phyloP scores from a whole-genome alignment of 2,888 invertebrate genomes.

The Amphipoea lucens region DNA sequence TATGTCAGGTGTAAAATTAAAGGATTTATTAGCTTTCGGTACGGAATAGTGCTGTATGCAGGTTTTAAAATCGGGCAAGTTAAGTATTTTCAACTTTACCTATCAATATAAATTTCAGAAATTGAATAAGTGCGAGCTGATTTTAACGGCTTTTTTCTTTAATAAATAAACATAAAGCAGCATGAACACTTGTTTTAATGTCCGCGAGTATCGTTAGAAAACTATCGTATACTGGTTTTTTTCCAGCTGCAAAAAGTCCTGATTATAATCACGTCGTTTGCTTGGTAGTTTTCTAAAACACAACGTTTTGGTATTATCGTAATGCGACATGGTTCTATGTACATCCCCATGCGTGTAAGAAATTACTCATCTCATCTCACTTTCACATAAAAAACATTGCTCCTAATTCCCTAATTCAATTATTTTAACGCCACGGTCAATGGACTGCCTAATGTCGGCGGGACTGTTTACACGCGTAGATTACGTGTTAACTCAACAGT shows the following conservation, averaged over 20 bases:
- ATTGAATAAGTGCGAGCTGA: not conserved
- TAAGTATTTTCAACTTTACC: slow-evolving; percentile 7
- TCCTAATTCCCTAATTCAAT: slow-evolving; percentile 12
- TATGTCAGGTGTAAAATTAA: slow-evolving; percentile 54
- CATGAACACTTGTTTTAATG: not conserved
- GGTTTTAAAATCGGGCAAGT: not conserved
- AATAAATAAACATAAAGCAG: not conserved
- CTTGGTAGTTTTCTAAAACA: not conserved
- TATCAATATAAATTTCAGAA: not conserved
- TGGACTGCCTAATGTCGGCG: slow-evolving; percentile 31
- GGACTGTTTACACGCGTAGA: slow-evolving; percentile 30
- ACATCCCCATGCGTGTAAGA: not conserved
- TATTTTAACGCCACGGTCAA: slow-evolving; percentile 16
- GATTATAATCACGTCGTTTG: not conserved
- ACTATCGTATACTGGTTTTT: not conserved
- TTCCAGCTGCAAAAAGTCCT: not conserved
- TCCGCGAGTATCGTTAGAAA: not conserved
- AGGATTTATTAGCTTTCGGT: slow-evolving; percentile 44
- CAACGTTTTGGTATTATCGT: not conserved
- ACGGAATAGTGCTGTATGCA: not conserved
- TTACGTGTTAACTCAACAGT: slow-evolving; percentile 45
- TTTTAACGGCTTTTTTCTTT: not conserved
- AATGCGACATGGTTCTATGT: not conserved
- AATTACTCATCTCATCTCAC: not conserved
- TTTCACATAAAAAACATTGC: not conserved